Evolutionary conservation across 2,888 invertebrate genomes (phyloP), one percentile per base, ranked within the genome.

Genomic region (Catocala fraxini): DNA sequence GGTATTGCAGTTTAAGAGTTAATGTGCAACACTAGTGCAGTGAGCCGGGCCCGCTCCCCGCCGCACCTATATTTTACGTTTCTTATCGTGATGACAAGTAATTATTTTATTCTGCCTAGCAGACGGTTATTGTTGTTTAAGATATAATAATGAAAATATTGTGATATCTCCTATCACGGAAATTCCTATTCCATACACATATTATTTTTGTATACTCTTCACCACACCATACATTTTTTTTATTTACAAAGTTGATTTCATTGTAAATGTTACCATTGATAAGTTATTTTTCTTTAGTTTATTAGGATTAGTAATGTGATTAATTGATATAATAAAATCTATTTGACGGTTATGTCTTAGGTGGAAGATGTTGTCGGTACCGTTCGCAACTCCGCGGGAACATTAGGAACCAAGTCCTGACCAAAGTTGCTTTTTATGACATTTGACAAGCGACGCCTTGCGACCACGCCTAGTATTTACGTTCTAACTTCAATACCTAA

Each of bases 191-290:
- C 90, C 91, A 91, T 89, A 83, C 88, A 90, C 88, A 86, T 89
- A 82, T 91, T 91, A 88, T 91, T 90, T 91, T 91, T 90, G 86
- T 90, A 88, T 88, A 88, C 88, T 86, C 82, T 89, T 89, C 89
- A 85, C 86, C 86, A 80, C 83, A 71, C 83, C 86, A 82, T 86
- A 86, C 81, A 68, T 77, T 76, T 73, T 73, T 83, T 82, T 88
- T 84, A 79, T 86, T 86, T 86, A 85, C 85, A 87, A 83, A 77
- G 82, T 87, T 87, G 81, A 84, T 83, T 86, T 92, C 92, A 90
- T 91, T 92, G 92, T 93, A 90, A 91, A 92, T 92, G 92, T 93
- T 93, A 93, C 93, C 93, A 92, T 93, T 91, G 87, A 85, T 92
- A 91, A 91, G 92, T 92, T 92, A 91, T 89, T 87, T 83, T 85